Evolutionary conservation across 2,113 vertebrate species (phyloP).

Genomic region (Epinephelus lanceolatus): DNA sequence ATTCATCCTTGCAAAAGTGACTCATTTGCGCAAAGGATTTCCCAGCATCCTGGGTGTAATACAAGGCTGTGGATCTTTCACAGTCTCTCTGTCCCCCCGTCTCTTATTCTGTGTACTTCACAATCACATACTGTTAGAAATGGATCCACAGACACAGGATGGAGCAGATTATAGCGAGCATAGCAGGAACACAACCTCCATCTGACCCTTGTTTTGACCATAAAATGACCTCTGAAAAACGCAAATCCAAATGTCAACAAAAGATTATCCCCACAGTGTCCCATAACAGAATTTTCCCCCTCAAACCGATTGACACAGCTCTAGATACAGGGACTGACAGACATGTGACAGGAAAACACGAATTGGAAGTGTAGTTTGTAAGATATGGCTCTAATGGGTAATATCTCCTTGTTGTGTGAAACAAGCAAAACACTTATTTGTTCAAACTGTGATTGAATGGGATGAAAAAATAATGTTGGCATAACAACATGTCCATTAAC

Average conservation of each 20-base stretch:
- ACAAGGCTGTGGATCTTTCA: constrained; percentile 31
- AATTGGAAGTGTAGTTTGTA: neutral
- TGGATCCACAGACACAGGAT: neutral
- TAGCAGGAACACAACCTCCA: constrained; percentile 27
- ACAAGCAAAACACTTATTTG: neutral
- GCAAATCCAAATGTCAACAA: constrained; percentile 60
- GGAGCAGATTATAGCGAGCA: constrained; percentile 31
- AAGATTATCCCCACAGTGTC: constrained; percentile 56
- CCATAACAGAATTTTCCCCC: constrained; percentile 32
- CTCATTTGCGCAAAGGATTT: constrained; percentile 55
- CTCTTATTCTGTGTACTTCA: neutral
- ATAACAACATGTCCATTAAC: too few relatives aligned
- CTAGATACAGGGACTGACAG: neutral
- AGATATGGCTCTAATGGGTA: neutral
- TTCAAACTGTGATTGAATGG: neutral
- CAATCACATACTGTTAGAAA: constrained; percentile 1
- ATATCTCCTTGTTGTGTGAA: neutral
- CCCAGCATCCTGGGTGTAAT: constrained; percentile 35
- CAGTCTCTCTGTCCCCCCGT: neutral
- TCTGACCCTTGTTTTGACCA: constrained; percentile 42
- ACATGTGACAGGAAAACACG: constrained; percentile 24
- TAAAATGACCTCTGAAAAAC: constrained; percentile 46
- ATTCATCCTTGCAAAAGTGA: constrained; percentile 42
- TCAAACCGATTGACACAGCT: constrained; percentile 35
- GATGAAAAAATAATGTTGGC: neutral